phyloP scores from a whole-genome alignment of 2,797 vertebrate species.

The Macroramphosus scolopax region DNA sequence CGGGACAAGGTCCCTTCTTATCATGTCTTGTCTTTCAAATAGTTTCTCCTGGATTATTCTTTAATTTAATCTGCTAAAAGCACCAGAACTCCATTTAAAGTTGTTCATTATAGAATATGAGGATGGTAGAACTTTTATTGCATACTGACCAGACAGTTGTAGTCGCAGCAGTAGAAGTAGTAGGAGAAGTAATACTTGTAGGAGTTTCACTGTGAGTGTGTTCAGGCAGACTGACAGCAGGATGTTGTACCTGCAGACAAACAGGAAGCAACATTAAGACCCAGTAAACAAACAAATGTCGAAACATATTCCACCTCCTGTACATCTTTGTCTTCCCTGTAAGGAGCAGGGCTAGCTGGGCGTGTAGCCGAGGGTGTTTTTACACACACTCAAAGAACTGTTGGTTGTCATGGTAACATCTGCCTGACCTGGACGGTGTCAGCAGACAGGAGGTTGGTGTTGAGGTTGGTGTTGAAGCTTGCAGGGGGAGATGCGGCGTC shows the following conservation, averaged over 20 bases:
- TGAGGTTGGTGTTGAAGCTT: conserved; percentile 68
- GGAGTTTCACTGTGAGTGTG: conserved; percentile 28
- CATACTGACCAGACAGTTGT: conserved; percentile 46
- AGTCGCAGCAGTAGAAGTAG: conserved; percentile 1
- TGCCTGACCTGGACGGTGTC: conserved; percentile 44
- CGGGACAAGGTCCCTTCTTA: too few species aligned
- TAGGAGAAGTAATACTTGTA: conserved; percentile 3
- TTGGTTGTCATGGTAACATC: conserved; percentile 6
- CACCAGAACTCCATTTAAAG: too few species aligned
- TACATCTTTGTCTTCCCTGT: too few species aligned
- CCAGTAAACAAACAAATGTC: not conserved
- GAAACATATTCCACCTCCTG: not conserved
- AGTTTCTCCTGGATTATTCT: too few species aligned
- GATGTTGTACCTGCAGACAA: conserved; percentile 55
- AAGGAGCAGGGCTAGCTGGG: too few species aligned
- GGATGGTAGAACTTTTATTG: not conserved
- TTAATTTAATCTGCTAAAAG: too few species aligned
- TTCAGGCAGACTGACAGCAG: conserved; percentile 51
- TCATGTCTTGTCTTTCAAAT: too few species aligned
- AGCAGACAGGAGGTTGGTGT: conserved; percentile 29
- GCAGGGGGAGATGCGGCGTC: conserved; percentile 75
- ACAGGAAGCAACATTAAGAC: conserved; percentile 11
- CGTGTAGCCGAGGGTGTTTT: too few species aligned
- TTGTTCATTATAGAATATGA: not conserved
- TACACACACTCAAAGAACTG: too few species aligned